Evolutionary conservation across 2,113 vertebrate species (phyloP), one percentile per base, ranked within the genome.

Genomic region (Otis tarda): DNA sequence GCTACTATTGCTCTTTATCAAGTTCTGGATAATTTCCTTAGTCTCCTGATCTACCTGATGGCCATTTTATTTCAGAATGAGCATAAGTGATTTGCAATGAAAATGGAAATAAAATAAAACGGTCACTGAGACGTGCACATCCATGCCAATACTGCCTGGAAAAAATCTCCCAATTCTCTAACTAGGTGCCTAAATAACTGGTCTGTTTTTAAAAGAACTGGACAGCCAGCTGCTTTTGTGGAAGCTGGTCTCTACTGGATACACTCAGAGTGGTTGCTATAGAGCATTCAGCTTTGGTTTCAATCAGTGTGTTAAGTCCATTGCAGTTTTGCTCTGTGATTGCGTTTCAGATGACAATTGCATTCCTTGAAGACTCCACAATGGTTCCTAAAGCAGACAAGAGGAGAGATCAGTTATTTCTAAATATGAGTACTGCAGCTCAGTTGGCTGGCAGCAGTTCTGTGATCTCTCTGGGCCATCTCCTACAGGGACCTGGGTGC

Each of bases 21-120:
- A 78, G 80, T 83, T 94, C 89, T 87, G 78, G 81, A 50, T 90
- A 89, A 95, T 96, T 95, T 90, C 84, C 63, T 83, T 90, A 47
- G 87, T 93, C 59, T 91, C 16, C 41, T 77, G 31, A 35, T 91
- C 75, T 91, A 67, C 55, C 53, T 59, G 37, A 85, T 89, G 77
- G 43, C 60, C 53, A 35, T 95, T 96, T 94, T 89, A 59, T 89
- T 94, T 78, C 69, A 68, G 52, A 91, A 93, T 63, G 30, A 78
- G n/a, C 52, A 47, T 73, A 83, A 95, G 67, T 7, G 19, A 55
- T 77, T 94, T 82, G 55, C 55, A 83, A 37, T 74, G 49, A 81
- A 93, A 93, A 77, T 37, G 64, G 65, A 93, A 84, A 73, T 73
- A 63, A 81, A 90, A 80, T 83, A 73, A 87, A 81, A 81, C 53